Evolutionary conservation across 2,888 invertebrate genomes (phyloP).

Genomic region (Andrena bucephala): DNA sequence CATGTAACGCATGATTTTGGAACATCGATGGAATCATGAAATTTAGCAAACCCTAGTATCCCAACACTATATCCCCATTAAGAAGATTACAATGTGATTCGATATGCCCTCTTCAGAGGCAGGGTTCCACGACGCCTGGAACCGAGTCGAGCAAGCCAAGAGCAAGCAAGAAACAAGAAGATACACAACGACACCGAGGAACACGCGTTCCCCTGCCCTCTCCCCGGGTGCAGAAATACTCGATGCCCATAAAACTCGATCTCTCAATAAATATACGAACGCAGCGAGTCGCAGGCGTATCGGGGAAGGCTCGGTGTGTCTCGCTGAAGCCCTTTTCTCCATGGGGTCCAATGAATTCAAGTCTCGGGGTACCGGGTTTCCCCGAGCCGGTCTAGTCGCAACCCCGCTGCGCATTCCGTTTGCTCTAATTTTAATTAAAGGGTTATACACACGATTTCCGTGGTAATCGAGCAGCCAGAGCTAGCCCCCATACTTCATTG

Average conservation of each 20-base stretch:
- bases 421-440: slow-evolving; percentile 82
- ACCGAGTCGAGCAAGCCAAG: neutral
- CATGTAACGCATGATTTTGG: neutral
- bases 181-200: neutral
- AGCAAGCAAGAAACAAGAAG: slow-evolving; percentile 4
- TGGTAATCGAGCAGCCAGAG: slow-evolving; percentile 68
- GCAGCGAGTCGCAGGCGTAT: slow-evolving; percentile 45
- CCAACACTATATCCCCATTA: neutral
- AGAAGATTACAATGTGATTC: neutral
- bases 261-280: slow-evolving; percentile 71
- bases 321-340: slow-evolving; percentile 50
- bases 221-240: slow-evolving; percentile 13
- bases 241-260: slow-evolving; percentile 64
- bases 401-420: slow-evolving; percentile 78
- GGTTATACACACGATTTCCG: slow-evolving; percentile 72
- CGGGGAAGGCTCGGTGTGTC: slow-evolving; percentile 23
- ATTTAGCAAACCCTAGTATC: neutral
- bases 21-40: neutral
- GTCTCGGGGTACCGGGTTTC: slow-evolving; percentile 59
- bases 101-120: neutral
- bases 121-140: neutral
- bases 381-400: slow-evolving; percentile 69
- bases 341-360: slow-evolving; percentile 73
- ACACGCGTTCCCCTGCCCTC: slow-evolving; percentile 7
- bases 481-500: slow-evolving; percentile 62